Evolutionary conservation across 92 coral and sea anemone species (phyloP).

Genomic region (Phenganax stokvisi): DNA sequence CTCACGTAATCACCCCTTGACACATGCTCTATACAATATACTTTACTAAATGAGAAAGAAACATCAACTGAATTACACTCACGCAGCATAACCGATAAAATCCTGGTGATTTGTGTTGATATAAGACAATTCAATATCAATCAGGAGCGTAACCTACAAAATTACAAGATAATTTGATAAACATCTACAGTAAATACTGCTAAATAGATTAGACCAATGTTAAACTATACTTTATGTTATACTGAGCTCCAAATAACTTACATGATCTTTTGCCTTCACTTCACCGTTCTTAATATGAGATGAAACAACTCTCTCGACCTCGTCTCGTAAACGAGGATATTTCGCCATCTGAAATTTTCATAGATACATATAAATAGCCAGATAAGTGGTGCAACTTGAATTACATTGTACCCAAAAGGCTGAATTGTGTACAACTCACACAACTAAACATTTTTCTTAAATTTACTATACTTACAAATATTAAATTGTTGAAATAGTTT

Average conservation of each 20-base stretch:
- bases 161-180: not conserved
- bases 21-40: not conserved
- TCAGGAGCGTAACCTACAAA: slow-evolving; percentile 69
- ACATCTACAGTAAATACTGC: not conserved
- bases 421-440: not conserved
- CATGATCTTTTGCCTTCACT: slow-evolving; percentile 78
- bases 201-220: not conserved
- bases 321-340: slow-evolving; percentile 79
- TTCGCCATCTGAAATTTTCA: slow-evolving; percentile 63
- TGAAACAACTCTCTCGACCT: slow-evolving; percentile 80
- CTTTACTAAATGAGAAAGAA: not conserved
- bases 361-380: not conserved
- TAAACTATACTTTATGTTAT: not conserved
- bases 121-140: slow-evolving; percentile 88
- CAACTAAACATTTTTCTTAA: not conserved
- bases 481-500: not conserved
- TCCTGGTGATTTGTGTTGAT: slow-evolving; percentile 97
- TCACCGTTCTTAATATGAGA: slow-evolving; percentile 80
- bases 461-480: not conserved
- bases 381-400: too few species aligned
- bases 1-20: not conserved
- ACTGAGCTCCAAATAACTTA: slow-evolving; percentile 6
- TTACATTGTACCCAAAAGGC: not conserved
- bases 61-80: slow-evolving; percentile 28
- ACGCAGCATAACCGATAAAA: slow-evolving; percentile 98